Evolutionary conservation across 2,888 invertebrate species (phyloP), one percentile per base, ranked within the genome.

Genomic region (Epistrophe eligans): DNA sequence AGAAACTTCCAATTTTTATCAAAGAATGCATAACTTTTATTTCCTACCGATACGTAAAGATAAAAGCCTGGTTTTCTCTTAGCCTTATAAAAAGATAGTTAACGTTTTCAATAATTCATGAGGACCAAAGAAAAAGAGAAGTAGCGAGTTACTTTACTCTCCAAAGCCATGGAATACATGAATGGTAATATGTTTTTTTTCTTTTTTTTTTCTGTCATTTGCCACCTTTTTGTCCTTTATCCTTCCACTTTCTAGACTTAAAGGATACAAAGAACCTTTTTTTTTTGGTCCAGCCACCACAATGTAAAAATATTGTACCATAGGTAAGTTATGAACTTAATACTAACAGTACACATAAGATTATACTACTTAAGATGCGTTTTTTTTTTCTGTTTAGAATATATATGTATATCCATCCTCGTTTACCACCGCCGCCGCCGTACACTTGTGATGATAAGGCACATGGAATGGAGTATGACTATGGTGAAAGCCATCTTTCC

Each of bases 31-130:
- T 62, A 40, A 62, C 40, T 62, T 62, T 43, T 48, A 66, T 32
- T 66, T 48, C 48, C 6, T 17, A 32, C 32, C 32, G 48, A 48
- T 66, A 40, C 15, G 13, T 15, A 35, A 4, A 58, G 58, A 35
- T 58, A 64, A 45, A 15, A 64, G 2, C 15, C 64, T 32, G n/a
- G n/a, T 24, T 3, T 24, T 28, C 19, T 28, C n/a, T 55, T 55
- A 77, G 48, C 32, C 48, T 24, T 62, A 24, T 60, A 77, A 73
- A 77, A 73, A 24, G 80, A 81, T 85, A 74, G 87, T 77, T 72
- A 79, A 76, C 76, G 79, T 83, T 71, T 87, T 87, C 66, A 87
- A 87, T 87, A 79, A 87, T 87, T 87, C 87, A 87, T 87, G 82
- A 87, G 82, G 82, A 87, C 79, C 11, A 48, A n/a, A 45, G 19